Percentiles rank a stretch among this genome's conserved stretches.
Conservation (phyloP, 92 coral and sea anemone species). For the Palythoa grandis region DNA sequence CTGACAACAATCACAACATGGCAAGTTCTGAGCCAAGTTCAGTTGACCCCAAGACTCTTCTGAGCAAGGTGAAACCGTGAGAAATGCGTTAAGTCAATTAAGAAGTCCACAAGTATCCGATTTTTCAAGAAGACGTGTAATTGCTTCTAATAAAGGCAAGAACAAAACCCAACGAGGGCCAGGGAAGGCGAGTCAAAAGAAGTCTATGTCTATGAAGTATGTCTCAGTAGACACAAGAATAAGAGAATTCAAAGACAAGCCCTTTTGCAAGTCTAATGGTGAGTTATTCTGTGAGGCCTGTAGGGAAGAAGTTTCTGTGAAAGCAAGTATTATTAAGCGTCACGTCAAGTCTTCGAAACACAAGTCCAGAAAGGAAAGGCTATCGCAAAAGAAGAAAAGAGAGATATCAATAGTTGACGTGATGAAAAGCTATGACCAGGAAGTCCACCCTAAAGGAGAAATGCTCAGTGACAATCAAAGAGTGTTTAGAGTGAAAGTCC, state of each 20-base stretch:
- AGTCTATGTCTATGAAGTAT: slow-evolving; percentile 24
- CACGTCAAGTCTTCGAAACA: slow-evolving; percentile 39
- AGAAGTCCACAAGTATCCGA: slow-evolving; percentile 41
- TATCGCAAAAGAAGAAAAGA: slow-evolving; percentile 54
- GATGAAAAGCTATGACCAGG: slow-evolving; percentile 48
- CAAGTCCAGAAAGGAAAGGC: slow-evolving; percentile 45
- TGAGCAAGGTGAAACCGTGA: neutral
- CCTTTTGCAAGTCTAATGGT: slow-evolving; percentile 46
- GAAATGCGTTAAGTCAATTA: neutral
- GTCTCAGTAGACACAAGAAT: slow-evolving; percentile 46
- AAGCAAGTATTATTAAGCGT: slow-evolving; percentile 53
- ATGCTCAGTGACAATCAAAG: slow-evolving; percentile 50
- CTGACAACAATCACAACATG: slow-evolving; percentile 16
- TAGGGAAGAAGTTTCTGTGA: slow-evolving; percentile 50
- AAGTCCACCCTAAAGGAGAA: slow-evolving; percentile 56
- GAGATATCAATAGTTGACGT: slow-evolving; percentile 36
- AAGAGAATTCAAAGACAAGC: slow-evolving; percentile 49
- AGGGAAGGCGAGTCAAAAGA: slow-evolving; percentile 41
- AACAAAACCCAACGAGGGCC: slow-evolving; percentile 41
- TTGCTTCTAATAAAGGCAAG: slow-evolving; percentile 37
- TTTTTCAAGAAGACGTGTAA: slow-evolving; percentile 48
- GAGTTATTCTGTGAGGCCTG: slow-evolving; percentile 48
- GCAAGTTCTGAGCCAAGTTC: no score
- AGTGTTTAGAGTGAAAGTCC: slow-evolving; percentile 45
- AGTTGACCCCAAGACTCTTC: no score